Evolutionary conservation across 2,113 vertebrate genomes (phyloP).

Genomic region (Alosa alosa): DNA sequence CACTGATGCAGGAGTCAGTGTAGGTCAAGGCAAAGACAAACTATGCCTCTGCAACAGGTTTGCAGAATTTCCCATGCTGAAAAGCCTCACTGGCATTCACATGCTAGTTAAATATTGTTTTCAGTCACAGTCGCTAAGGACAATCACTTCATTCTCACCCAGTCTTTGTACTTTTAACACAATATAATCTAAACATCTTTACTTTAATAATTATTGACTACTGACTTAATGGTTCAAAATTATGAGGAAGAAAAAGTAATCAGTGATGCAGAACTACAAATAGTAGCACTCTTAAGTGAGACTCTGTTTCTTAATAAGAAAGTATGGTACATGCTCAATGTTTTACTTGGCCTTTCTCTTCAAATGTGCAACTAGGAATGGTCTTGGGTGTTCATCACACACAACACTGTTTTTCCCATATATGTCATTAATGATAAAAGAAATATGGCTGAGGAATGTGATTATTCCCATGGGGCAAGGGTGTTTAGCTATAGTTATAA

Average conservation of each 20-base stretch:
- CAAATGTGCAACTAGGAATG: neutral
- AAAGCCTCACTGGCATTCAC: neutral
- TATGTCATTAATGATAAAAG: too few species aligned
- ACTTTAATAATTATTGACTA: neutral
- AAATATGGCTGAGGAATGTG: too few species aligned
- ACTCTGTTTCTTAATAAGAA: too few species aligned
- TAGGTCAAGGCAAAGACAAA: slow-evolving; percentile 44
- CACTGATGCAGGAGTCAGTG: slow-evolving; percentile 45
- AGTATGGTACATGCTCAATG: too few species aligned
- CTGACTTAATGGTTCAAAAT: neutral
- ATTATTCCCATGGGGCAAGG: too few species aligned
- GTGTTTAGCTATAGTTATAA: neutral
- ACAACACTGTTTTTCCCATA: too few species aligned
- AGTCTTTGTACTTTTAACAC: neutral
- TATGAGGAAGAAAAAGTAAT: neutral
- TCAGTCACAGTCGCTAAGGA: neutral
- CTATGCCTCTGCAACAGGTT: neutral
- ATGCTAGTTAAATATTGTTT: neutral
- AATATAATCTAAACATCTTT: neutral
- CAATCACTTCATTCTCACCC: neutral
- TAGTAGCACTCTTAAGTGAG: too few species aligned
- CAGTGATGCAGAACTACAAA: neutral
- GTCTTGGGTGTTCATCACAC: neutral
- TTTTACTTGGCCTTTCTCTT: too few species aligned
- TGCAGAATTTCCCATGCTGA: neutral